Evolutionary conservation across 2,113 vertebrate species (phyloP).

Genomic region (Gambusia affinis): DNA sequence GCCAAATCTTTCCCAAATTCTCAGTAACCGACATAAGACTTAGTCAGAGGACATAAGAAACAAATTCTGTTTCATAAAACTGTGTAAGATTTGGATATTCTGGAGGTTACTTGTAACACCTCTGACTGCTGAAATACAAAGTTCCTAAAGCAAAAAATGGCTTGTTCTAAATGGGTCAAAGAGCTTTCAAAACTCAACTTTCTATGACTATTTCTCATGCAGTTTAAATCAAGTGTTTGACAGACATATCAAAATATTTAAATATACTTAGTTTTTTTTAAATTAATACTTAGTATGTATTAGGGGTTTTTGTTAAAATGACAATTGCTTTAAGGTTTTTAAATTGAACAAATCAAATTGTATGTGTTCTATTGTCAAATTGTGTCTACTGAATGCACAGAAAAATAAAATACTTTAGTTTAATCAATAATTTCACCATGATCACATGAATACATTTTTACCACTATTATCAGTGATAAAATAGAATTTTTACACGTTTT

Average conservation of each 20-base stretch:
- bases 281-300: background rate
- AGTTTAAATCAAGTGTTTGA: background rate
- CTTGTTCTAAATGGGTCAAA: too few species aligned
- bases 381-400: background rate
- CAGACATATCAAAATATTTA: background rate
- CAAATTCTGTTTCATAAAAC: background rate
- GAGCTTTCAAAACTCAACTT: background rate
- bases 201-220: background rate
- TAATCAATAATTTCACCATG: background rate
- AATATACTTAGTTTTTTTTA: background rate
- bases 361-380: too few species aligned
- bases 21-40: background rate
- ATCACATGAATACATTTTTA: too few species aligned
- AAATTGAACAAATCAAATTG: background rate
- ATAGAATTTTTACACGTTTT: background rate
- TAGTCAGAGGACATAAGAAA: slow-evolving; percentile 7
- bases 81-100: background rate
- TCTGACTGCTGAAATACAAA: background rate
- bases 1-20: background rate
- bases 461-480: background rate
- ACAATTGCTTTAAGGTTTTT: background rate
- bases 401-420: background rate
- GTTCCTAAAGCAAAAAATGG: too few species aligned
- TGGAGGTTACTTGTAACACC: slow-evolving; percentile 1
- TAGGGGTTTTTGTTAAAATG: too few species aligned